phyloP scores from a whole-genome alignment of 1,140 invertebrate genomes.

The Trichonephila inaurata region DNA sequence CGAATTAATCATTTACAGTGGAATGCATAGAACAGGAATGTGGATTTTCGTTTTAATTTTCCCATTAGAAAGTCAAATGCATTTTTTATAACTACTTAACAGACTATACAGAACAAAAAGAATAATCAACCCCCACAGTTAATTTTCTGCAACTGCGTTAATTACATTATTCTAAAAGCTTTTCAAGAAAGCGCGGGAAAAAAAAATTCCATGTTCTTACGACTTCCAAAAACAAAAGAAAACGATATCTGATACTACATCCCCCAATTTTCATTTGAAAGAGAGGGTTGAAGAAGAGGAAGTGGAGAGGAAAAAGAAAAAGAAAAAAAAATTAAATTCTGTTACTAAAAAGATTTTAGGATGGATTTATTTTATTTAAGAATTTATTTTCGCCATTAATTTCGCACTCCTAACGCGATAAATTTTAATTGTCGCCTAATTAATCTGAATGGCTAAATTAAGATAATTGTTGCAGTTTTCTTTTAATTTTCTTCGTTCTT shows the following conservation, averaged over 20 bases:
- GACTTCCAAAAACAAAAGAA: slow-evolving; percentile 51
- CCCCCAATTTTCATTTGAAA: slow-evolving; percentile 24
- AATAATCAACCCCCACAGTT: slow-evolving; percentile 61
- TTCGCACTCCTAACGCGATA: slow-evolving; percentile 71
- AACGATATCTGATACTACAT: slow-evolving; percentile 68
- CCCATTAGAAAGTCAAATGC: slow-evolving; percentile 72
- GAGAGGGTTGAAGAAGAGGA: neutral
- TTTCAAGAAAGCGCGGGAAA: slow-evolving; percentile 37
- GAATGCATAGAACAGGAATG: slow-evolving; percentile 39
- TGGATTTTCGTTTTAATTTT: slow-evolving; percentile 45
- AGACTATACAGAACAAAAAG: slow-evolving; percentile 24
- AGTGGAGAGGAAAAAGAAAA: neutral
- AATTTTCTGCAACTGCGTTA: slow-evolving; percentile 71
- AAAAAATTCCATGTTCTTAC: slow-evolving; percentile 44
- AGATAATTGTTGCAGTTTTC: slow-evolving; percentile 54
- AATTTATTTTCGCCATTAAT: slow-evolving; percentile 76
- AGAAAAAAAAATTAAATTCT: slow-evolving; percentile 43
- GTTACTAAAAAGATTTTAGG: slow-evolving; percentile 64
- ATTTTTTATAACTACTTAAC: slow-evolving; percentile 69
- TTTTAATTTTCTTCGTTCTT: slow-evolving; percentile 27
- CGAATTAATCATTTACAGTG: slow-evolving; percentile 58
- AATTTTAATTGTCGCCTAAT: slow-evolving; percentile 76
- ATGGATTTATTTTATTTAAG: slow-evolving; percentile 63
- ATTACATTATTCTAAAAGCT: slow-evolving; percentile 71
- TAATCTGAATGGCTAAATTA: slow-evolving; percentile 75